phyloP scores from a whole-genome alignment of 2,888 invertebrate species.

The Caradrina kadenii region DNA sequence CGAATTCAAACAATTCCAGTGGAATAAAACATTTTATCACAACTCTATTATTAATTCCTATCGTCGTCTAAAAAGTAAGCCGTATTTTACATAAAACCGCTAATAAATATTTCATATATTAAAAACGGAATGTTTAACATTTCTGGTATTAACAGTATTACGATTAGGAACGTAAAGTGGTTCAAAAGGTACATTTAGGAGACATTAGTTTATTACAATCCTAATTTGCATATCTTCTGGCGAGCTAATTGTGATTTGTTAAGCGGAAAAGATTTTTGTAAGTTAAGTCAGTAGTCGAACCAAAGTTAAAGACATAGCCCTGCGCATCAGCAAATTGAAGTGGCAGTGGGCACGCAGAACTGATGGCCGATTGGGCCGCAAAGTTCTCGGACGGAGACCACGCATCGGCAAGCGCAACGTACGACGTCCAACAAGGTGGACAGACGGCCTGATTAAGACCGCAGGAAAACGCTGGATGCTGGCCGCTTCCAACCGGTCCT shows the following conservation, averaged over 20 bases:
- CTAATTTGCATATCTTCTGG: constrained; percentile 6
- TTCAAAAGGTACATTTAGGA: constrained; percentile 31
- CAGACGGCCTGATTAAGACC: too few species aligned
- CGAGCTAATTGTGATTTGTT: neutral
- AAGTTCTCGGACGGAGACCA: too few species aligned
- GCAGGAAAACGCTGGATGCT: too few species aligned
- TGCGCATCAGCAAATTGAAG: too few species aligned
- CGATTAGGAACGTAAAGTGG: constrained; percentile 39
- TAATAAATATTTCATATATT: constrained; percentile 28
- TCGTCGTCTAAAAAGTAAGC: constrained; percentile 19
- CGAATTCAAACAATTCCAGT: constrained; percentile 50
- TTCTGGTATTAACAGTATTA: constrained; percentile 21
- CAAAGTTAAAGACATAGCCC: too few species aligned
- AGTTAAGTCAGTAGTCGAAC: too few species aligned
- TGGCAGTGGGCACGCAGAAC: too few species aligned
- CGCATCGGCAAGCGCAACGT: too few species aligned
- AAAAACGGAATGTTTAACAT: constrained; percentile 28
- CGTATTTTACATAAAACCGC: constrained; percentile 36
- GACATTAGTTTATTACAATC: constrained; percentile 12
- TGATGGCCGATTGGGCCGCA: too few species aligned
- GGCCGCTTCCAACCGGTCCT: too few species aligned
- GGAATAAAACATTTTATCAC: constrained; percentile 32
- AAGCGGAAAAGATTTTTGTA: neutral
- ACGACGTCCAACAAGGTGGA: too few species aligned
- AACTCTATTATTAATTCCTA: constrained; percentile 20